Evolutionary conservation across 35 echinoderm and acorn worm species (phyloP).

Genomic region (Anneissia japonica): DNA sequence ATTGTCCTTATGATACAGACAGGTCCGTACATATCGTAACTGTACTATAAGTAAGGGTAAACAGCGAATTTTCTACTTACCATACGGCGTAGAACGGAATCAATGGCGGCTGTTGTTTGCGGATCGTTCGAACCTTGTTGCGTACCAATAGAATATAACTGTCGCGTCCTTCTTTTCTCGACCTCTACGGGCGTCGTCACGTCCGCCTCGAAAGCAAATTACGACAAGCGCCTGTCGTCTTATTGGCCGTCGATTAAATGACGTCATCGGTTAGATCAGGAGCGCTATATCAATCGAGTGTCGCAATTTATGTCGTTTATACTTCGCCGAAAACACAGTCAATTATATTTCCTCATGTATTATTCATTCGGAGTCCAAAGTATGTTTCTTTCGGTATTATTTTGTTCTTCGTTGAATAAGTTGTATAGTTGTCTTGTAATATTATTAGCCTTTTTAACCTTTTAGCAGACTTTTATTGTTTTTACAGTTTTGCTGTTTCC

Average conservation of each 20-base stretch:
- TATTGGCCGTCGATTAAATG: neutral
- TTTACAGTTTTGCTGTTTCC: too few species aligned
- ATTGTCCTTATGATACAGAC: neutral
- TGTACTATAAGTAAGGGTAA: too few species aligned
- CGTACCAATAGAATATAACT: neutral
- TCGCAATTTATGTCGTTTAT: too few species aligned
- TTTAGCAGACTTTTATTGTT: too few species aligned
- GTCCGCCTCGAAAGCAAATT: neutral
- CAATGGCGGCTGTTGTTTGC: neutral
- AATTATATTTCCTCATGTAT: too few species aligned
- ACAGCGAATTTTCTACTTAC: neutral
- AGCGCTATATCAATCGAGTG: too few species aligned
- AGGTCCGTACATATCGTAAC: neutral
- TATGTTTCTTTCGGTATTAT: too few species aligned
- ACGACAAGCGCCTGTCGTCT: neutral
- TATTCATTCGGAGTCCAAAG: too few species aligned
- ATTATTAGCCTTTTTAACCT: too few species aligned
- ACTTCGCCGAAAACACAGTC: too few species aligned
- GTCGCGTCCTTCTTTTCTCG: neutral
- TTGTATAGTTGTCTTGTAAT: too few species aligned
- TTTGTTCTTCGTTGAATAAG: too few species aligned
- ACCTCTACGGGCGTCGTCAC: neutral
- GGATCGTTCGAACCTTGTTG: neutral
- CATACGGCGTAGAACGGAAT: neutral
- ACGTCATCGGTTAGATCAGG: neutral